Evolutionary conservation across 2,797 vertebrate genomes (phyloP), one percentile per base, ranked within the genome.

Genomic region (Centropyge bicolor): DNA sequence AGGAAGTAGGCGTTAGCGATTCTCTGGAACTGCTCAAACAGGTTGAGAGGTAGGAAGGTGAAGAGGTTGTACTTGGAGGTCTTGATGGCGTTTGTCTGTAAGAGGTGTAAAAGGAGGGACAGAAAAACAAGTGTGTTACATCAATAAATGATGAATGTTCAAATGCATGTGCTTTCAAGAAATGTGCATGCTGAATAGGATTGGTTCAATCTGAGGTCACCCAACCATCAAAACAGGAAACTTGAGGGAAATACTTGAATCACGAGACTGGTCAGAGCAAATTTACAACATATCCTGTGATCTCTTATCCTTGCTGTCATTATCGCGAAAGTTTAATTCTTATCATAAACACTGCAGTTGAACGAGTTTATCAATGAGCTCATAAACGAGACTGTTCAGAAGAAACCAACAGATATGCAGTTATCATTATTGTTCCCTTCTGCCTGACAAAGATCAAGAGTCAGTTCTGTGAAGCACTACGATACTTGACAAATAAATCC

Each of bases 21-120:
- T 86, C 98, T 95, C 94, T 97, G 98, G 89, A 99, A 99, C 93
- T 99, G 98, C 91, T 99, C 97, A 49, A 99, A 99, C 46, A 99
- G 92, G 94, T 99, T 99, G 86, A 97, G 93, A 61, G 98, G 98
- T 69, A 99, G 95, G 89, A 99, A 99, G 83, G 95, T 97, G 91
- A 98, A 95, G 79, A 95, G n/a, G 84, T 95, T 98, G 90, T 99
- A 99, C 89, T 98, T 99, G 1, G 96, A 97, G 45, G 98, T 99
- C 90, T 97, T 98, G 90, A 99, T 97, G 81, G 95, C 92, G 76
- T 99, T 99, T 20, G 95, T 96, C 97, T 99, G 91, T 24, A 66
- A 46, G 72, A 72, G 88, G 67, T 4, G 27, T 5, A 19, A 20
- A 62, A 9, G 20, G 9, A 56, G 8, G n/a, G 20, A 78, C 4